phyloP scores from a whole-genome alignment of 2,888 invertebrate species.

The Pseudococcus viburni region DNA sequence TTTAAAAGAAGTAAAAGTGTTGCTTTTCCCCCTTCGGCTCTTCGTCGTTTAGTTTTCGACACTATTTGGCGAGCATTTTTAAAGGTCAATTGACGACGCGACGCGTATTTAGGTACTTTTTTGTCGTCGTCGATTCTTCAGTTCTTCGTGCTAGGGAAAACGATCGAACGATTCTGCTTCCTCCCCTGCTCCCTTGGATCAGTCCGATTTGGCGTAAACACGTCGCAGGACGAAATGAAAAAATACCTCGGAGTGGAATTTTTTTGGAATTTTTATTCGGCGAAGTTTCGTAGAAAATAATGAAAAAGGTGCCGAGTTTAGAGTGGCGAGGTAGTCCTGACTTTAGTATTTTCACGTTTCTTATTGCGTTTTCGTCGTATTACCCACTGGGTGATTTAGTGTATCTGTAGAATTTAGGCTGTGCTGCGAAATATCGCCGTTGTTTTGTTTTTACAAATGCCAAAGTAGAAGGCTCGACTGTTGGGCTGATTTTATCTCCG shows the following conservation, averaged over 20 bases:
- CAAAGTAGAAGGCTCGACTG: too few relatives aligned
- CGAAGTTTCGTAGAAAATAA: not conserved
- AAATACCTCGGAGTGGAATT: slow-evolving; percentile 11
- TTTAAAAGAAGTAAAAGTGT: not conserved
- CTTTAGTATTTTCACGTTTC: too few relatives aligned
- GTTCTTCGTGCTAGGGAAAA: not conserved
- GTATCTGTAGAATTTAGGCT: too few relatives aligned
- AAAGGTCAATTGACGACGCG: not conserved
- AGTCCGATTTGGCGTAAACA: not conserved
- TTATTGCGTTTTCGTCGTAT: too few relatives aligned
- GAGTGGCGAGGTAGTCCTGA: too few relatives aligned
- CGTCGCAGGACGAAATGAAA: not conserved
- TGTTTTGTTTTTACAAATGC: too few relatives aligned
- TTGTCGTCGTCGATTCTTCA: not conserved
- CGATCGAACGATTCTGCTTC: not conserved
- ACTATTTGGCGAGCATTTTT: not conserved
- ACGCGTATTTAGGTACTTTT: not conserved
- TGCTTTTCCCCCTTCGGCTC: not conserved
- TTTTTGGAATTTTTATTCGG: not conserved
- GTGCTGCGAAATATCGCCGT: too few relatives aligned
- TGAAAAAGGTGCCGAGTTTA: not conserved
- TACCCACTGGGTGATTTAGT: too few relatives aligned
- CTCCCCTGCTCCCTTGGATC: not conserved
- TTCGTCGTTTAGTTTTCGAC: not conserved
- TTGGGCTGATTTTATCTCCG: too few relatives aligned